phyloP scores from a whole-genome alignment of 1,140 invertebrate genomes.

The Pseudobourletiella spinata region DNA sequence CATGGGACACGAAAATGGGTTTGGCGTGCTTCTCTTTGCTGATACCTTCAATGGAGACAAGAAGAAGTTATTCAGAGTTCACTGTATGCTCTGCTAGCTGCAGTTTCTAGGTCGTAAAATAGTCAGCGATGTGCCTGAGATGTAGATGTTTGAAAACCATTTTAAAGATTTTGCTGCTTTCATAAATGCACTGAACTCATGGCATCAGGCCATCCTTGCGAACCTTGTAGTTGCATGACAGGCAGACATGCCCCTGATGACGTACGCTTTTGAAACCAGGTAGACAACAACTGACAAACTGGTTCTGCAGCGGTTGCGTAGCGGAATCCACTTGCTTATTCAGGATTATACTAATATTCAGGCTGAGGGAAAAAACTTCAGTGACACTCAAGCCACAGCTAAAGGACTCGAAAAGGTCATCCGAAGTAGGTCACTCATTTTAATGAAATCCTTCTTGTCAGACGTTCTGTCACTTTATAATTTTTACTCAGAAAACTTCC shows the following conservation, averaged over 20 bases:
- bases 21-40: not conserved
- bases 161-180: not conserved
- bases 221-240: not conserved
- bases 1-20: not conserved
- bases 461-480: not conserved
- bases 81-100: slow-evolving; percentile 1
- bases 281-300: not conserved
- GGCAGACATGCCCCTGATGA: not conserved
- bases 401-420: not conserved
- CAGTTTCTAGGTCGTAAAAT: not conserved
- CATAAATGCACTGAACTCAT: not conserved
- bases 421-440: not conserved
- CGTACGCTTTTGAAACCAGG: not conserved
- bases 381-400: not conserved
- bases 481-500: not conserved
- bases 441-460: not conserved
- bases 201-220: not conserved
- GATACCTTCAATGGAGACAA: not conserved
- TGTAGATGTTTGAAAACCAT: not conserved
- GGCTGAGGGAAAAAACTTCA: not conserved
- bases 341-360: not conserved
- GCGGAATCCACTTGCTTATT: not conserved
- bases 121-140: not conserved
- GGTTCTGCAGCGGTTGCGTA: not conserved
- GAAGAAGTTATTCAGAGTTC: not conserved